A percentile compares a stretch with the other conserved stretches of the same genome.
These are phyloP conservation scores for Tiphia femorata DNA, from an alignment of 2,888 invertebrate species.

Conservation along the genomic window DNA sequence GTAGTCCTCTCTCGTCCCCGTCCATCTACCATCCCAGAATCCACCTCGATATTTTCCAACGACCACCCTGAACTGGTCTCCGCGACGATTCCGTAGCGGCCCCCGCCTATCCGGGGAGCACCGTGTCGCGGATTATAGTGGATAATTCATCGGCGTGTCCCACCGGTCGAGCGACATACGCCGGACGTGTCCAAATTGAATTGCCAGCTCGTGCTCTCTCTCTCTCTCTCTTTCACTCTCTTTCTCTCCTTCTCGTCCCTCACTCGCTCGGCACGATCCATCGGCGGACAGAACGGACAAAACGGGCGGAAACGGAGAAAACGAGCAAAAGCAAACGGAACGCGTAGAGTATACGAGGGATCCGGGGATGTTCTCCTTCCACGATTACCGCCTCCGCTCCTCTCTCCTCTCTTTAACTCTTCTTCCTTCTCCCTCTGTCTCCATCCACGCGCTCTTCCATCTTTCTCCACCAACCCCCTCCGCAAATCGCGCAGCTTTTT, in stretches of 20 bases:
- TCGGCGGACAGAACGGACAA: conserved; percentile 10
- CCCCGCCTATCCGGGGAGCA: background rate
- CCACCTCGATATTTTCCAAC: no score
- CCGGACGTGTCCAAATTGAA: conserved; percentile 19
- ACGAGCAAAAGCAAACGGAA: conserved; percentile 2
- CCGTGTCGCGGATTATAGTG: conserved; percentile 16
- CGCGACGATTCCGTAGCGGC: no score
- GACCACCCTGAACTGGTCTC: no score
- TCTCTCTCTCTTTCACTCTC: no score
- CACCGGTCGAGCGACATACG: conserved; percentile 7
- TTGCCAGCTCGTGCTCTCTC: conserved; percentile 11
- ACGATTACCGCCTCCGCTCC: background rate
- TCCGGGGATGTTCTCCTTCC: background rate
- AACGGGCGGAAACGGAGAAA: conserved; percentile 10
- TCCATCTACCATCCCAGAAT: no score
- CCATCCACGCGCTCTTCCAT: no score
- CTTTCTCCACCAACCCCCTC: no score
- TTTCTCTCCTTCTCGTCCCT: background rate
- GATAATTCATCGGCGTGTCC: conserved; percentile 27
- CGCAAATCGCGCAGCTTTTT: no score
- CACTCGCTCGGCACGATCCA: conserved; percentile 10
- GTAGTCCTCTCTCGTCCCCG: no score
- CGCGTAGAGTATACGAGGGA: background rate
- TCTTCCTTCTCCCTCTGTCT: background rate
- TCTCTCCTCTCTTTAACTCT: conserved; percentile 1